These are phyloP conservation scores for Cuniculus paca DNA, from an alignment of 2,797 vertebrate species.

Conservation along the genomic window DNA sequence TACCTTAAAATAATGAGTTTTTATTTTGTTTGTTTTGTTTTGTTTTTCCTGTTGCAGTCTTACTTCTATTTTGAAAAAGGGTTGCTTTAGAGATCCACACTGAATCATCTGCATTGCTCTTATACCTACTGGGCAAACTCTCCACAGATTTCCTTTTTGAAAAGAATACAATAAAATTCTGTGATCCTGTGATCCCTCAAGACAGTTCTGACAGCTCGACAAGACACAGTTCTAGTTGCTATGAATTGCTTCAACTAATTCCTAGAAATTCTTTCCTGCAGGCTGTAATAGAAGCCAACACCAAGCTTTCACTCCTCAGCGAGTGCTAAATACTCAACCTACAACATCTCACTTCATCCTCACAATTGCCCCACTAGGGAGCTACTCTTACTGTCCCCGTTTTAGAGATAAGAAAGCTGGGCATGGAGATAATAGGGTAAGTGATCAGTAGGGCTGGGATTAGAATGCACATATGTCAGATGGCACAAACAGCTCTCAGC, in stretches of 20 bases:
- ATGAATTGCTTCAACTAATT: slow-evolving; percentile 52
- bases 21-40: too few species aligned
- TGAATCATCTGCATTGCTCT: slow-evolving; percentile 57
- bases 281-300: background rate
- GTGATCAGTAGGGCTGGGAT: background rate
- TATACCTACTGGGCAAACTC: slow-evolving; percentile 41
- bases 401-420: slow-evolving; percentile 52
- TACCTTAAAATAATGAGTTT: slow-evolving; percentile 51
- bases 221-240: background rate
- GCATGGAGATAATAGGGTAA: background rate
- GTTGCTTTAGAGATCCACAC: slow-evolving; percentile 47
- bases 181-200: slow-evolving; percentile 14
- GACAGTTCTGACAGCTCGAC: slow-evolving; percentile 58
- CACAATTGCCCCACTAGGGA: background rate
- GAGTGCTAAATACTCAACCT: background rate
- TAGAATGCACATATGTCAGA: slow-evolving; percentile 27
- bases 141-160: slow-evolving; percentile 64
- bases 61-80: slow-evolving; percentile 53
- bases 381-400: background rate
- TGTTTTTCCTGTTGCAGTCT: slow-evolving; percentile 13
- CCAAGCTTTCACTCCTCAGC: background rate
- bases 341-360: slow-evolving; percentile 28
- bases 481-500: background rate
- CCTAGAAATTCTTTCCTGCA: slow-evolving; percentile 35
- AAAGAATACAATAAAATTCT: slow-evolving; percentile 66